phyloP scores from a whole-genome alignment of 2,888 invertebrate species.

The Electrophaes corylata region DNA sequence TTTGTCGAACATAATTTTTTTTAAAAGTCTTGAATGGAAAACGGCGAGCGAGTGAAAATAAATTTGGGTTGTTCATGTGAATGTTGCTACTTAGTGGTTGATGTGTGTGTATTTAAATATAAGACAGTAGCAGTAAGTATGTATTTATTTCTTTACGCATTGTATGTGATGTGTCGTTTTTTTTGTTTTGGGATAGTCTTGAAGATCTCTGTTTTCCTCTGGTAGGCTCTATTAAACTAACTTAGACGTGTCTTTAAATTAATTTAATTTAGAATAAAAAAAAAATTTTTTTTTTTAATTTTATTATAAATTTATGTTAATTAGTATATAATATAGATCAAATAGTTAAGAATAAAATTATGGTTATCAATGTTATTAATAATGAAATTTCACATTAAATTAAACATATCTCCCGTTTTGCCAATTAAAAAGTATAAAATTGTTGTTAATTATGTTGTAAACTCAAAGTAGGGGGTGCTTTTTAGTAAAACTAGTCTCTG shows the following conservation, averaged over 20 bases:
- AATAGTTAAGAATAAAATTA: conserved; percentile 12
- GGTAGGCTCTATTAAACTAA: neutral
- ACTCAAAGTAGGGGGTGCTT: conserved; percentile 49
- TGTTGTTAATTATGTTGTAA: conserved; percentile 55
- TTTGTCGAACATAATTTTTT: conserved; percentile 6
- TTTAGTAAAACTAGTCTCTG: conserved; percentile 38
- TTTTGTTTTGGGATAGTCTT: neutral
- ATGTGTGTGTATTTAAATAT: conserved; percentile 1
- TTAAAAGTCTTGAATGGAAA: neutral
- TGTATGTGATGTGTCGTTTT: neutral
- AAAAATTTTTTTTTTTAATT: neutral
- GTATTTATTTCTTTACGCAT: neutral
- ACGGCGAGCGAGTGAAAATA: conserved; percentile 3
- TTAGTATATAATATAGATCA: neutral
- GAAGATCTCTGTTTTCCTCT: neutral
- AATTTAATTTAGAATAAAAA: neutral
- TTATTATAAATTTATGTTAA: neutral
- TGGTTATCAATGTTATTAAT: neutral
- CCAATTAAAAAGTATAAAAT: conserved; percentile 72
- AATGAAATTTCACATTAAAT: conserved; percentile 42
- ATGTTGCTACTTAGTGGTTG: conserved; percentile 13
- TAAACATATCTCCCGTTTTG: conserved; percentile 81
- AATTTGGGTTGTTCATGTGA: neutral
- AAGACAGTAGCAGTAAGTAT: neutral
- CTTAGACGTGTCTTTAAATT: neutral